A percentile compares a stretch with the other conserved stretches of the same genome.
These are phyloP conservation scores for Tinea trinotella DNA, from an alignment of 2,888 invertebrate genomes.

Conservation along the genomic window DNA sequence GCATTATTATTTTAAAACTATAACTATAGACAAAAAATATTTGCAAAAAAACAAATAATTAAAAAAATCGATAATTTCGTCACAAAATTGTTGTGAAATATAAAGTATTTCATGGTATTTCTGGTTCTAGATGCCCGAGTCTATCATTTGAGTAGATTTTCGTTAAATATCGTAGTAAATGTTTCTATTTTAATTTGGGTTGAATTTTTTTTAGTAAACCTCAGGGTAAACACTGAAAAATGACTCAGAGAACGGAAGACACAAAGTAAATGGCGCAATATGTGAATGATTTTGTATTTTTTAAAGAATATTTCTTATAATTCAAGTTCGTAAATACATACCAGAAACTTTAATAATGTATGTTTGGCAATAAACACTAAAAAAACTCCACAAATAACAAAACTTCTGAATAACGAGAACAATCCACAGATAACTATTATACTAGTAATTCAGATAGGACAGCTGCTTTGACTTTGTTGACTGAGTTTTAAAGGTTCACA, in stretches of 20 bases:
- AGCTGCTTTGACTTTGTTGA: too few relatives aligned
- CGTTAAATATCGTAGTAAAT: too few relatives aligned
- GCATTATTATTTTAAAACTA: too few relatives aligned
- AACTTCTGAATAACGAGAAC: too few relatives aligned
- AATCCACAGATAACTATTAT: too few relatives aligned
- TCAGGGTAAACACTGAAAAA: not conserved
- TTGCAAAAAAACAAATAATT: too few relatives aligned
- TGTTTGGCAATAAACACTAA: not conserved
- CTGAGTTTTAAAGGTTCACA: too few relatives aligned
- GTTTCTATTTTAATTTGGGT: not conserved
- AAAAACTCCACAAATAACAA: not conserved
- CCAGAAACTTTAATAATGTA: not conserved
- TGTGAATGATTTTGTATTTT: not conserved
- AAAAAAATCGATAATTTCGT: not conserved
- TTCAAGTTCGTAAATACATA: not conserved
- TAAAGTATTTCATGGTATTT: constrained; percentile 11
- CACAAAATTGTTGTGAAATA: not conserved
- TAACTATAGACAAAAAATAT: too few relatives aligned
- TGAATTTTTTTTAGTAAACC: not conserved
- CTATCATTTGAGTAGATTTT: too few relatives aligned
- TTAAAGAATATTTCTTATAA: not conserved
- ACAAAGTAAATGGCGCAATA: not conserved
- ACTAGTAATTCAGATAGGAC: too few relatives aligned
- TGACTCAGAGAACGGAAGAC: not conserved
- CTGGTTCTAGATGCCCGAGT: not conserved